Conservation (phyloP, 2,888 invertebrate genomes). For the Crioceris asparagi region DNA sequence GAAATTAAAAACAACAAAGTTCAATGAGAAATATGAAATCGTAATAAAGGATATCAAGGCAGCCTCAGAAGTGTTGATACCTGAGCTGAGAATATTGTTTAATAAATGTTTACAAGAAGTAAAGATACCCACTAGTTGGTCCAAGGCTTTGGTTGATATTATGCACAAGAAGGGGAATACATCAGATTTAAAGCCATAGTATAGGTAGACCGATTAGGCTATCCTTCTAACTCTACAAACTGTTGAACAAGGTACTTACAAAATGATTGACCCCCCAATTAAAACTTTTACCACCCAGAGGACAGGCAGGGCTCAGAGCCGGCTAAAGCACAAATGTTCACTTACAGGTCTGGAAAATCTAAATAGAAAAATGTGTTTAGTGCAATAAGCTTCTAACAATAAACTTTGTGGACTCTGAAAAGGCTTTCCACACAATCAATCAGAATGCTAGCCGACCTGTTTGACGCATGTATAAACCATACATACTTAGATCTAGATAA, state of each 20-base stretch:
- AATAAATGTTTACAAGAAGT: constrained; percentile 1
- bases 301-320: background rate
- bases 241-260: background rate
- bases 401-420: constrained; percentile 1
- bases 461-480: background rate
- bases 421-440: constrained; percentile 1
- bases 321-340: constrained; percentile 2
- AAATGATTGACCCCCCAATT: constrained; percentile 1
- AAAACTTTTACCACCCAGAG: background rate
- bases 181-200: too few relatives aligned
- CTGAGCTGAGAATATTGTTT: constrained; percentile 1
- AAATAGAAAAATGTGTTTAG: too few relatives aligned
- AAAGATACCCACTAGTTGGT: constrained; percentile 1
- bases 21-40: background rate
- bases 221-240: too few relatives aligned
- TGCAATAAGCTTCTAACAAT: too few relatives aligned
- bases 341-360: constrained; percentile 2
- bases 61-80: background rate
- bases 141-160: too few relatives aligned
- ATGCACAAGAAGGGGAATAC: too few relatives aligned
- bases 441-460: constrained; percentile 1
- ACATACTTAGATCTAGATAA: background rate
- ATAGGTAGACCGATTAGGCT: too few relatives aligned
- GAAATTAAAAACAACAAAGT: constrained; percentile 1
- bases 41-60: background rate